Percentiles rank a stretch among this genome's conserved stretches.
Conservation (phyloP, 2,113 vertebrate species). For the Phaethon lepturus region DNA sequence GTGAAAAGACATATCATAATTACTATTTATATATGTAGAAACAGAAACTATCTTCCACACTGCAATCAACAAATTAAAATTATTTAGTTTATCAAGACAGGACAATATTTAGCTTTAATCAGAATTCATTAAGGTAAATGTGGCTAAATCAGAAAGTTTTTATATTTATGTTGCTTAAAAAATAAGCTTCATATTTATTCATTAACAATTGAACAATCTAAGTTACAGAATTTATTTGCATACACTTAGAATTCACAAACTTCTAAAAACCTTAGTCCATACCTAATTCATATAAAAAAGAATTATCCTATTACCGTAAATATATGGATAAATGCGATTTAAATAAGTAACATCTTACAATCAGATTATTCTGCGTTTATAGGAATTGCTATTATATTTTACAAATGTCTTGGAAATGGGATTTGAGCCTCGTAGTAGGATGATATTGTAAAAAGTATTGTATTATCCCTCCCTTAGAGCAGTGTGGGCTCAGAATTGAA, state of each 20-base stretch:
- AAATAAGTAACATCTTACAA: slow-evolving; percentile 17
- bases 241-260: slow-evolving; percentile 3
- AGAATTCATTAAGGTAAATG: slow-evolving; percentile 29
- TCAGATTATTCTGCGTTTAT: background rate
- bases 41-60: background rate
- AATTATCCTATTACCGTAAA: slow-evolving; percentile 33
- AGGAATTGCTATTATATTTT: background rate
- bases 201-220: slow-evolving; percentile 12
- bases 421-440: background rate
- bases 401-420: background rate
- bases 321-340: slow-evolving; percentile 22
- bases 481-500: background rate
- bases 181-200: slow-evolving; percentile 43
- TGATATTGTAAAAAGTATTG: background rate
- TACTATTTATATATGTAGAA: background rate
- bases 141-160: background rate
- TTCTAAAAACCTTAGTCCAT: slow-evolving; percentile 14
- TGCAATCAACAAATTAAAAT: background rate
- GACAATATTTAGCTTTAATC: slow-evolving; percentile 4
- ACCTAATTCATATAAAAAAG: slow-evolving; percentile 26
- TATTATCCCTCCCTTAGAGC: background rate
- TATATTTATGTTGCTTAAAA: slow-evolving; percentile 8
- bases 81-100: background rate
- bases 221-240: background rate
- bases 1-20: background rate